Base-by-base conservation (phyloP, 2,113 vertebrate genomes). In the Ammodytes dubius region DNA sequence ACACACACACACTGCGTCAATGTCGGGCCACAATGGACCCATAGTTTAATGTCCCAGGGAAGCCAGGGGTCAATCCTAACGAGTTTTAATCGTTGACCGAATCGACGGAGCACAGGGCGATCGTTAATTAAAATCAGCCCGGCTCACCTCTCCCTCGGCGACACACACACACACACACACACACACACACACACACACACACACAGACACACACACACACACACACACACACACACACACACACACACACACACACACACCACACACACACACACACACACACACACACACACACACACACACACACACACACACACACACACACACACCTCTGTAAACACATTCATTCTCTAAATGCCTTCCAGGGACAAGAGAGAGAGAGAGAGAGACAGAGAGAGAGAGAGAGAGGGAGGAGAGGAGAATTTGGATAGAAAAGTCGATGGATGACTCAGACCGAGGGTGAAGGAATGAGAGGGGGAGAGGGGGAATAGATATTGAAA, bases 101-200 rank as follows among this genome's bases (percentile, higher is more conserved):
- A 88, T 88, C 91, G 86, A 69, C 59, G 2, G 83, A 85, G 81
- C 70, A 84, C 74, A 35, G 73, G 57, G 53, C 50, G 13, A 91
- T 92, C 80, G 79, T 93, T 94, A 92, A 95, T 93, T 95, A 88
- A 92, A 92, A 93, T 89, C 75, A 91, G 73, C 27, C 68, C 74
- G 14, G 49, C 63, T 89, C 82, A 82, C 84, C n/a, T 85, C 74
- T 74, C 77, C 83, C 75, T 77, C 2, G 39, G 43, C 6, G 27
- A 27, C 27, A 27, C 27, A 27, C 27, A 27, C 27, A 27, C 27
- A 27, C 27, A 27, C 27, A 27, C 27, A 27, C 27, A 2, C 27
- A 27, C 27, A 1, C 27, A 27, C 27, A 2, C 27, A 27, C 27
- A 2, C 27, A 27, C 27, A 2, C 27, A 27, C 27, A 2, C 27